Base-by-base conservation (phyloP, 2,113 vertebrate species). In the Thalassarche chlororhynchos region DNA sequence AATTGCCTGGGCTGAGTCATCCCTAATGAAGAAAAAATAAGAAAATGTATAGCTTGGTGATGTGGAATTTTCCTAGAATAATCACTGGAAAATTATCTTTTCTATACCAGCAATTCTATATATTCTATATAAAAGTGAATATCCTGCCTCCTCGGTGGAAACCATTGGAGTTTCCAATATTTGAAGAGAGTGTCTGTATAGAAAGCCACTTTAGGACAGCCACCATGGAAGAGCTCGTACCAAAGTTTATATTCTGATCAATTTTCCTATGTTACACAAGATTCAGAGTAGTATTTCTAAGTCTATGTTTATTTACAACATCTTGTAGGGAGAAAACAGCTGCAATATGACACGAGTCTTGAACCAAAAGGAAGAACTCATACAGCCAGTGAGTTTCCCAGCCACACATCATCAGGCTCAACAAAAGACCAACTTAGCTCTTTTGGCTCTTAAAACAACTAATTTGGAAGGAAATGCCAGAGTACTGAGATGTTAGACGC, bases 391-490 rank as follows among this genome's bases (percentile, higher is more conserved):
- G 71, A 88, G 25, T 90, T 93, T 94, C 82, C 87, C 90, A 95
- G 75, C 19, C 38, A 80, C 29, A 76, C 3, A 0, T 69, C 74
- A 36, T 76, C 62, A 85, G 76, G 44, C 79, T 92, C 47, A 87
- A 92, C 60, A 95, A 86, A 88, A 92, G 95, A 66, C 19, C 76
- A 90, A 42, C 52, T 80, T 94, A 96, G 60, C 29, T 71, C 76
- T 86, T 93, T 40, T 58, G 51, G 40, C 74, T 84, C 75, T 90
- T 93, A 83, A 93, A 95, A 82, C 57, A 71, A 82, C 38, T 83
- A 83, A 87, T 94, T 89, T 87, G 62, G 66, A 94, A 94, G 96
- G 93, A 95, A 96, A 97, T 96, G 9, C 94, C 97, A 95, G 70
- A 95, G 57, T 62, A 89, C 81, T 97, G 96, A 96, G 84, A 87